These are phyloP conservation scores for Polypedilum pembai DNA, from an alignment of 1,140 invertebrate genomes.

Conservation along the genomic window DNA sequence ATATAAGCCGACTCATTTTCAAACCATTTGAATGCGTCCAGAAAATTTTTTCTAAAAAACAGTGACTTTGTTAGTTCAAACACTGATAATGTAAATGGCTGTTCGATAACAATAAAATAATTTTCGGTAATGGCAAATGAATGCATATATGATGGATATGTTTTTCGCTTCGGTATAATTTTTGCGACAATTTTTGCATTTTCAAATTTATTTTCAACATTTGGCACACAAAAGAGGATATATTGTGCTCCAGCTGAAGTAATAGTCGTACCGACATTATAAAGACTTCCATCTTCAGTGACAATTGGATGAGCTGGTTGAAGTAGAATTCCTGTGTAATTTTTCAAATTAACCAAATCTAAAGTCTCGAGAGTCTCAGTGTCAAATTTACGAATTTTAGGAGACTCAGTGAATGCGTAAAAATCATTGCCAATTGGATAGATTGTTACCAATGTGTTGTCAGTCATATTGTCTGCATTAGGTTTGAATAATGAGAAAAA, in stretches of 20 bases:
- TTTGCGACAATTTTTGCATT: constrained; percentile 22
- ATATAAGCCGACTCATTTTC: not conserved
- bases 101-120: constrained; percentile 29
- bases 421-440: constrained; percentile 80
- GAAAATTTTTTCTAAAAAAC: not conserved
- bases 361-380: constrained; percentile 57
- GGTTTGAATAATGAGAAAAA: constrained; percentile 62
- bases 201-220: not conserved
- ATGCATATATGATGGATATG: constrained; percentile 20
- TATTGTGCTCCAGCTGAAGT: constrained; percentile 36
- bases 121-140: constrained; percentile 28
- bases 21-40: not conserved
- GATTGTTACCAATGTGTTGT: constrained; percentile 82
- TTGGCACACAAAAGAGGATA: not conserved
- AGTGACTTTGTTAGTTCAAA: not conserved
- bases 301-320: constrained; percentile 83
- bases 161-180: not conserved
- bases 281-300: constrained; percentile 54
- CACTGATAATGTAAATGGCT: not conserved
- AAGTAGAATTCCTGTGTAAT: constrained; percentile 66
- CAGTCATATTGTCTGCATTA: constrained; percentile 52
- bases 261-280: constrained; percentile 67
- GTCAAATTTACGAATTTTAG: constrained; percentile 68
- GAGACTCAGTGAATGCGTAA: constrained; percentile 72
- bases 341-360: constrained; percentile 57